phyloP scores from a whole-genome alignment of 1,140 invertebrate genomes.

The Melanaphis sacchari region DNA sequence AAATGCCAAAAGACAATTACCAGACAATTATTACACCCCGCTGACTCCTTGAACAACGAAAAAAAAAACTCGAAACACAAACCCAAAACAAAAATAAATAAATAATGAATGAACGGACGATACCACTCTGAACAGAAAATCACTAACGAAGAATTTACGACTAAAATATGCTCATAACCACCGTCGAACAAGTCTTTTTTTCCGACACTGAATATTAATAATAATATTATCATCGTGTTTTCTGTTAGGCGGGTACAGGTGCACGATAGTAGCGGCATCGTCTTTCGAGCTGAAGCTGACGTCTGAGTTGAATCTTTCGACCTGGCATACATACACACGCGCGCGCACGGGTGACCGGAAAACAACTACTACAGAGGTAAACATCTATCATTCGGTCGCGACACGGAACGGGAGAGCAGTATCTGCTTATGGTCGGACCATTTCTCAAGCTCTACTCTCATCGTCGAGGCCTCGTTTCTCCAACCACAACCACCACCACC shows the following conservation, averaged over 20 bases:
- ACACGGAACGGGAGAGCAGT: slow-evolving; percentile 21
- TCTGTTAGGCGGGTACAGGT: not conserved
- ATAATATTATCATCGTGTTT: not conserved
- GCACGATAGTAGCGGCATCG: not conserved
- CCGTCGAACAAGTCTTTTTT: not conserved
- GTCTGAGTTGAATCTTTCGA: slow-evolving; percentile 27
- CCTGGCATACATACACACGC: not conserved
- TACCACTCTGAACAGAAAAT: not conserved
- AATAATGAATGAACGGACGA: not conserved
- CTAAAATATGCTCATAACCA: not conserved
- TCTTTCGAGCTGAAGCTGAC: not conserved
- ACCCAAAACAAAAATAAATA: not conserved
- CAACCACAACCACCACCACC: not conserved
- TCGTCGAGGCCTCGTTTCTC: not conserved
- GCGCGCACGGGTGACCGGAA: not conserved
- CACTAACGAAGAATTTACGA: not conserved
- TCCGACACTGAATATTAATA: not conserved
- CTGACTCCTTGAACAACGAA: not conserved
- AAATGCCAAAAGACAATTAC: slow-evolving; percentile 24
- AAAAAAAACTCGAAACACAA: no score
- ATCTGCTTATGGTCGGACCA: slow-evolving; percentile 38
- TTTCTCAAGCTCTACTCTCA: slow-evolving; percentile 45
- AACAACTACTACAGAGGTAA: not conserved
- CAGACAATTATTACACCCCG: not conserved
- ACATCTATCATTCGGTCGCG: slow-evolving; percentile 46